Conservation (phyloP, 2,113 vertebrate species). For the Gobiocypris rarus region DNA sequence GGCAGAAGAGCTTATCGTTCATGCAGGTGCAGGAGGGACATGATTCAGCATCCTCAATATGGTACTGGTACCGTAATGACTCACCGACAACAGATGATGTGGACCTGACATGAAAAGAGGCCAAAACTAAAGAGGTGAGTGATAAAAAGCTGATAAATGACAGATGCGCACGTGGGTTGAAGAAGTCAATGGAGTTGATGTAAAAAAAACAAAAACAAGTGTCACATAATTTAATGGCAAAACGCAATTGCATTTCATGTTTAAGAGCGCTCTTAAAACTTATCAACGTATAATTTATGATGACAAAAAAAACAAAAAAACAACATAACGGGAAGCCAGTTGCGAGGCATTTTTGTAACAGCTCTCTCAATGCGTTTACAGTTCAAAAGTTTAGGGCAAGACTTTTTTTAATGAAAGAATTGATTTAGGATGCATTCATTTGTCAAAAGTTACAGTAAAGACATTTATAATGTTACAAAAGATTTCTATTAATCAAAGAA, state of each 20-base stretch:
- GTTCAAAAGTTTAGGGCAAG: not conserved
- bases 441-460: not conserved
- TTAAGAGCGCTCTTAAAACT: not conserved
- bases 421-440: not conserved
- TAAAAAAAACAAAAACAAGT: not conserved
- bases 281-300: not conserved
- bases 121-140: constrained; percentile 24
- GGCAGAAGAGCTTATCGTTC: constrained; percentile 29
- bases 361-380: not conserved
- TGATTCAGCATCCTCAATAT: constrained; percentile 54
- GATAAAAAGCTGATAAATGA: constrained; percentile 16
- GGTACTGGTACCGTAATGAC: constrained; percentile 48
- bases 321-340: not conserved
- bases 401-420: not conserved
- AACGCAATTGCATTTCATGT: not conserved
- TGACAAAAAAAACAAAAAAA: too few species aligned
- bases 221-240: not conserved
- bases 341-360: not conserved
- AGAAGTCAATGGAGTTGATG: not conserved
- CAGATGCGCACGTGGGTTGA: constrained; percentile 8
- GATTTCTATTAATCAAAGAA: not conserved
- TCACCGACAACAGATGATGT: constrained; percentile 44
- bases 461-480: not conserved
- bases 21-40: constrained; percentile 3
- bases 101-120: constrained; percentile 26